phyloP scores from a whole-genome alignment of 2,113 vertebrate species.

The Cyphomyrus plagiostoma region DNA sequence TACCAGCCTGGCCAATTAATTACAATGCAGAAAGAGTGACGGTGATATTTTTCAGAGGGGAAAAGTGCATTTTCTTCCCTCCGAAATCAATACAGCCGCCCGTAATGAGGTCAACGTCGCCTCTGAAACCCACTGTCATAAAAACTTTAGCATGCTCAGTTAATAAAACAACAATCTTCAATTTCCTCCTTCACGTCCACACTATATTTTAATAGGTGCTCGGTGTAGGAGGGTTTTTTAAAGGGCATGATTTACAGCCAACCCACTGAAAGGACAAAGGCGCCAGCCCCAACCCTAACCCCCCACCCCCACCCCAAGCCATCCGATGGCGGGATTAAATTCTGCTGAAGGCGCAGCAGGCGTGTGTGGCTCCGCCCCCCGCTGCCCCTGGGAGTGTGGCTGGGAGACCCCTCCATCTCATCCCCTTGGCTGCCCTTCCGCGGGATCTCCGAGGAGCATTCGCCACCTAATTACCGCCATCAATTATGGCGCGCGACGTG shows the following conservation, averaged over 20 bases:
- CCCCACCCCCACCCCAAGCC: background rate
- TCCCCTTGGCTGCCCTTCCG: conserved; percentile 25
- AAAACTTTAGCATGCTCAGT: background rate
- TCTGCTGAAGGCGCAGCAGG: background rate
- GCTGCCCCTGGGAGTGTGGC: background rate
- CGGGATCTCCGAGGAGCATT: conserved; percentile 15
- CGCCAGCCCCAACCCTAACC: too few species aligned
- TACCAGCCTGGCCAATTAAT: background rate
- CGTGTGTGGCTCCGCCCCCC: background rate
- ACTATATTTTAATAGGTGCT: background rate
- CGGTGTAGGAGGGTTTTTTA: background rate
- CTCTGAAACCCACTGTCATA: background rate
- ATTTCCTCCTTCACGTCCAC: conserved; percentile 8
- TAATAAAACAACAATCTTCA: conserved; percentile 10
- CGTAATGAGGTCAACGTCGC: background rate
- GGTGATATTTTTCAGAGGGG: background rate
- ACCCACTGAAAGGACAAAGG: background rate
- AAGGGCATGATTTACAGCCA: conserved; percentile 22
- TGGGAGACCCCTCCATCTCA: background rate
- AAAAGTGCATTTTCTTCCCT: background rate
- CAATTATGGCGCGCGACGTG: background rate
- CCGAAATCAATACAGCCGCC: background rate
- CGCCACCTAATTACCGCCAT: conserved; percentile 26
- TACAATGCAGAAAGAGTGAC: background rate
- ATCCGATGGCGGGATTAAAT: background rate